Conservation (phyloP, 2,888 invertebrate species). For the Cephonodes hylas region DNA sequence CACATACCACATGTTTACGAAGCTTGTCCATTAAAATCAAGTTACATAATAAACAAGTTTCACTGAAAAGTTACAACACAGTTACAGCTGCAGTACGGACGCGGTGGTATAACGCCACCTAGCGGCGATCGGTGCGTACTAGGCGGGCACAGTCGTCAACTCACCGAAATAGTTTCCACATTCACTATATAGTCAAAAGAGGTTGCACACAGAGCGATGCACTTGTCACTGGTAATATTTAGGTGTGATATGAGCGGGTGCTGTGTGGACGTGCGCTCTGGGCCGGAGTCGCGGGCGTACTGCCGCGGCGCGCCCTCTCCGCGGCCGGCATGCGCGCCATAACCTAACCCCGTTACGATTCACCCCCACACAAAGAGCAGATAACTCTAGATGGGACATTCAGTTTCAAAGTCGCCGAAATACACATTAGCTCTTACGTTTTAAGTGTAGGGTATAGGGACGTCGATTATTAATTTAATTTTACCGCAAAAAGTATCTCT, state of each 20-base stretch:
- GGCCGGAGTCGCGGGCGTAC: constrained; percentile 51
- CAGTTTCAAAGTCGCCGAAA: not conserved
- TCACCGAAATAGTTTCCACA: constrained; percentile 22
- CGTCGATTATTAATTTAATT: no score
- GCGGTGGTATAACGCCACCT: constrained; percentile 63
- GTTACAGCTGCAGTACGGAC: constrained; percentile 69
- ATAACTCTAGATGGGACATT: constrained; percentile 34
- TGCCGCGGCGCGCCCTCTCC: constrained; percentile 47
- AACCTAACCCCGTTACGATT: constrained; percentile 47
- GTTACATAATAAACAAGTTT: constrained; percentile 46
- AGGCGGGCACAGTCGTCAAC: constrained; percentile 23
- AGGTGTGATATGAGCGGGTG: not conserved
- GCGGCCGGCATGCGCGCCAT: constrained; percentile 53
- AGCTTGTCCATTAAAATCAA: constrained; percentile 13
- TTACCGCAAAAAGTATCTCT: no score
- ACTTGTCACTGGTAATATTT: not conserved
- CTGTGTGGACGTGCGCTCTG: constrained; percentile 36
- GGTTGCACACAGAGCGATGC: constrained; percentile 7
- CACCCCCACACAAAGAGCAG: constrained; percentile 42
- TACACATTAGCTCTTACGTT: not conserved
- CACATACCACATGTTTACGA: not conserved
- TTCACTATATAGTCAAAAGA: constrained; percentile 10
- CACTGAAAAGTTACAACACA: constrained; percentile 44
- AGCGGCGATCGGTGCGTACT: constrained; percentile 14
- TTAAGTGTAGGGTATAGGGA: no score